Base-by-base conservation (phyloP, 2,888 invertebrate genomes). In the Philopedon plagiatum region DNA sequence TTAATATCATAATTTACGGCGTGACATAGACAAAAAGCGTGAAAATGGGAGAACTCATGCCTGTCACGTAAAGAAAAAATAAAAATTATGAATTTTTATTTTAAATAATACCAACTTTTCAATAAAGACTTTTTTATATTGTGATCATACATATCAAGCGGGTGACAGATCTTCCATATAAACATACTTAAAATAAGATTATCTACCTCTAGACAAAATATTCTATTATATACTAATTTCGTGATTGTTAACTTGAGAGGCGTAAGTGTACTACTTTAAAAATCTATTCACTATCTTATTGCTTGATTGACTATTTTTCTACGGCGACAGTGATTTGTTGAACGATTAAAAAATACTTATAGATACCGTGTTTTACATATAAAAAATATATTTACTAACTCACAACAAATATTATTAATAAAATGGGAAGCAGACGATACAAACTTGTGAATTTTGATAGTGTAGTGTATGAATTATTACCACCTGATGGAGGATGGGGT, bases 401-500 rank as follows among this genome's bases (percentile, higher is more conserved):
- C n/a, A n/a, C n/a, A n/a, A n/a, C n/a, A 41, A 18, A 5, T 18
- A 5, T 7, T 18, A 15, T 41, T 41, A 46, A 46, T 2, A 49
- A 29, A 18, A 49, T 54, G 51, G 29, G 51, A 1, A 7, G 5
- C 2, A 57, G 54, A 23, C 54, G 18, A 15, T 15, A 37, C 23
- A 41, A 54, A 29, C 57, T n/a, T 18, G 19, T 54, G 8, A 46
- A 2, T 32, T 9, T 37, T 2, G 23, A 63, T 15, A 34, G 39
- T 37, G 37, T 51, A 21, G 4, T 57, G 5, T 63, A 63, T 19
- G 26, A 81, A 68, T 57, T 79, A n/a, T 72, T 78, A 34, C 76
- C 81, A 5, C 81, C 82, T 0, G 82, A 82, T 72, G 76, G 76
- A 21, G 76, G 76, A 26, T 76, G 76, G 76, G 76, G 76, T 7